Base-by-base conservation (phyloP, 2,888 invertebrate genomes). In the Drosophila mercatorum region DNA sequence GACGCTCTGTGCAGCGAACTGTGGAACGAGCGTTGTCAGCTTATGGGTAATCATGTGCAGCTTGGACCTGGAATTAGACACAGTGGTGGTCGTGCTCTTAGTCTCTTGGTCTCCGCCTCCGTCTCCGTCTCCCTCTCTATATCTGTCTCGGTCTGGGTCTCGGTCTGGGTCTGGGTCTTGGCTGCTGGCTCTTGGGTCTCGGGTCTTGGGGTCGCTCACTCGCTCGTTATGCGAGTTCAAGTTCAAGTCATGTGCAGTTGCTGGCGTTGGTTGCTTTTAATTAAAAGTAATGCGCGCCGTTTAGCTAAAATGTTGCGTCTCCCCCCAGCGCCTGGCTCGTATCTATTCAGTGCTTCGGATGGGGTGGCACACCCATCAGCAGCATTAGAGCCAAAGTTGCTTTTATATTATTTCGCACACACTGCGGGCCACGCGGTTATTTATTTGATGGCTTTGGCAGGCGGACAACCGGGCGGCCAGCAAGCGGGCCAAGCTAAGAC, bases 401-500 rank as follows among this genome's bases (percentile, higher is more conserved):
- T 80, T 80, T 81, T 74, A 70, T 68, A 49, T 59, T 75, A 73
- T 77, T 73, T 77, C 47, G 75, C 68, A 75, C 72, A 68, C 78
- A 65, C 88, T 88, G 86, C 87, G 84, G 81, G 80, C 82, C 75
- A 75, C 78, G 80, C 64, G 80, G 74, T 89, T 89, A 87, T 89
- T 87, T 87, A 89, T 87, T 89, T 87, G 86, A 89, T 89, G 72
- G 87, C 84, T 84, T 83, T 81, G 75, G 76, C 75, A 87, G 77
- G 53, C 53, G 53, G 51, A 17, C 51, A 52, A 36, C 49, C 79
- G 78, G 69, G 55, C 22, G 22, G 22, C 22, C 22, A 22, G 22
- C 78, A 57, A 58, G 55, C 77, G 62, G 58, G 57, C 68, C 67
- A 12, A n/a, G 58, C 60, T 31, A 43, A 69, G 58, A 58, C 52